Evolutionary conservation across 2,113 vertebrate genomes (phyloP).

Genomic region (Oncorhynchus clarkii): DNA sequence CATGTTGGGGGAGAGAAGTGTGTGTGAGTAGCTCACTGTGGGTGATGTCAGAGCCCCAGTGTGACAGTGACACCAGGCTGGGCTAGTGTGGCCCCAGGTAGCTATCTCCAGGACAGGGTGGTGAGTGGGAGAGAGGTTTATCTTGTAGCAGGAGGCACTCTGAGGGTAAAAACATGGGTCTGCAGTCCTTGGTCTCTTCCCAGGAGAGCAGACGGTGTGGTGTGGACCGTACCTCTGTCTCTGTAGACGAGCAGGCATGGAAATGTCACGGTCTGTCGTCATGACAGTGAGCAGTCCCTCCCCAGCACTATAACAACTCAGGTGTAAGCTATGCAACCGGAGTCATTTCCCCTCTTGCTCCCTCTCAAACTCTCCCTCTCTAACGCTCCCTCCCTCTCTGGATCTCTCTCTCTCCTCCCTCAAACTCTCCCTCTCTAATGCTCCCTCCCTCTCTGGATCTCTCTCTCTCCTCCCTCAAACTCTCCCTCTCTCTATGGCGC

Average conservation of each 20-base stretch:
- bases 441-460: too few relatives aligned
- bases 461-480: too few relatives aligned
- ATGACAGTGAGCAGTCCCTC: constrained; percentile 39
- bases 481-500: too few relatives aligned
- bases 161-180: constrained; percentile 70
- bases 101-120: constrained; percentile 36
- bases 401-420: too few relatives aligned
- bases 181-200: constrained; percentile 56
- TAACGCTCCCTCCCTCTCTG: background rate
- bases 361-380: background rate
- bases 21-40: constrained; percentile 18
- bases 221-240: constrained; percentile 47
- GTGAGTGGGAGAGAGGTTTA: constrained; percentile 65
- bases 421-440: too few relatives aligned
- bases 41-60: background rate
- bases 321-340: constrained; percentile 11
- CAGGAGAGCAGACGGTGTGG: constrained; percentile 29
- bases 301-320: constrained; percentile 31
- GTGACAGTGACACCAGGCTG: background rate
- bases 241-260: constrained; percentile 26
- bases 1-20: constrained; percentile 2
- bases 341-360: constrained; percentile 4
- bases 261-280: constrained; percentile 60
- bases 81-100: constrained; percentile 19
- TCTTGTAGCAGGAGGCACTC: constrained; percentile 72